Evolutionary conservation across 2,888 invertebrate genomes (phyloP).

Genomic region (Volucella zonaria): DNA sequence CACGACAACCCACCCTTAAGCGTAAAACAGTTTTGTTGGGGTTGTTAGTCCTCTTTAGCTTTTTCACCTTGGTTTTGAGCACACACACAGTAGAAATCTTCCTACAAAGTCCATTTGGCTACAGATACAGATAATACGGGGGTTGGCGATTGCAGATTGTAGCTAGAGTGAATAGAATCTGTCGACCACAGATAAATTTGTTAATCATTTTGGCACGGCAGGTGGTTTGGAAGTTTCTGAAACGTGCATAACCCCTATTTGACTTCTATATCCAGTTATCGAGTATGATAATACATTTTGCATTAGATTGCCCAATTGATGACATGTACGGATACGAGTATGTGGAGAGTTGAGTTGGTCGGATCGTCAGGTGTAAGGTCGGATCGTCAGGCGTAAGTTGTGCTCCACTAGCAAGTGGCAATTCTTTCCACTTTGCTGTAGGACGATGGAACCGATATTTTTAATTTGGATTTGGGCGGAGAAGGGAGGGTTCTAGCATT

Average conservation of each 20-base stretch:
- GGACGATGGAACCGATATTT: no score
- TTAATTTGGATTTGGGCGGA: no score
- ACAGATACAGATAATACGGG: no score
- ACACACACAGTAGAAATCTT: slow-evolving; percentile 29
- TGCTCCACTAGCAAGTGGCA: no score
- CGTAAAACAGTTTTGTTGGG: slow-evolving; percentile 8
- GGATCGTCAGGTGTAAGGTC: slow-evolving; percentile 20
- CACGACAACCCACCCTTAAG: slow-evolving; percentile 56
- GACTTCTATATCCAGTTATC: slow-evolving; percentile 17
- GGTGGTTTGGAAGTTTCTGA: slow-evolving; percentile 73
- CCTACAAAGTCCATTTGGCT: slow-evolving; percentile 42
- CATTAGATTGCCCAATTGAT: slow-evolving; percentile 49
- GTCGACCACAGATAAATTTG: slow-evolving; percentile 77
- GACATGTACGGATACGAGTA: slow-evolving; percentile 20
- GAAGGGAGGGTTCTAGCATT: no score
- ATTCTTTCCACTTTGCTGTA: no score
- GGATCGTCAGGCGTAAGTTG: slow-evolving; percentile 11
- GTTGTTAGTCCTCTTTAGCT: slow-evolving; percentile 50
- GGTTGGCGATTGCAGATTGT: slow-evolving; percentile 21
- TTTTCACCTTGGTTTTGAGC: slow-evolving; percentile 38
- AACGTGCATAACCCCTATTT: slow-evolving; percentile 51
- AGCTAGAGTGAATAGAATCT: slow-evolving; percentile 66
- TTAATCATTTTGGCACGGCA: slow-evolving; percentile 76
- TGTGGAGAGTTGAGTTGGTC: slow-evolving; percentile 29
- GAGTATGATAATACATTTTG: slow-evolving; percentile 55